A percentile compares a stretch with the other conserved stretches of the same genome.
phyloP scores from a whole-genome alignment of 2,888 invertebrate genomes.

The Mimumesa dahlbomi region DNA sequence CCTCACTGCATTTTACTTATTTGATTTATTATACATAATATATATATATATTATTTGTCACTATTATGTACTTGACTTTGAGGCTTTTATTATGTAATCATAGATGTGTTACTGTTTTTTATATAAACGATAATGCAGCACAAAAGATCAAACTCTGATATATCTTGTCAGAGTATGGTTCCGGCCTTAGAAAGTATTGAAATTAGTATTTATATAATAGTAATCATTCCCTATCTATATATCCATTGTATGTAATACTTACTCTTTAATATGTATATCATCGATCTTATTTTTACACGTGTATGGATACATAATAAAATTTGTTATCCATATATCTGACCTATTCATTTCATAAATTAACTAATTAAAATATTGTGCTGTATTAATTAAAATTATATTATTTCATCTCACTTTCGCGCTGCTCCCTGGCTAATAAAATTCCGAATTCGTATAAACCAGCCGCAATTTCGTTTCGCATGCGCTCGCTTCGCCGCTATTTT shows the following conservation, averaged over 20 bases:
- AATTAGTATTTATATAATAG: slow-evolving; percentile 56
- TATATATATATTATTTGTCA: slow-evolving; percentile 34
- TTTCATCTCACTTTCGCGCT: too few relatives aligned
- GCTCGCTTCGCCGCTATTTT: slow-evolving; percentile 53
- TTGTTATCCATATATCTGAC: slow-evolving; percentile 50
- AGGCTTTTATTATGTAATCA: slow-evolving; percentile 34
- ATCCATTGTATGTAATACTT: slow-evolving; percentile 57
- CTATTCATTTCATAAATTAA: background rate
- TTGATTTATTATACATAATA: slow-evolving; percentile 28
- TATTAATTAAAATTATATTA: background rate
- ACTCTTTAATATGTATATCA: slow-evolving; percentile 58
- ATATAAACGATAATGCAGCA: slow-evolving; percentile 27
- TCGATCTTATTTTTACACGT: slow-evolving; percentile 65
- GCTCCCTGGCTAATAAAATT: slow-evolving; percentile 1
- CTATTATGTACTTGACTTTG: slow-evolving; percentile 30
- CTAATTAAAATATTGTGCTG: too few relatives aligned
- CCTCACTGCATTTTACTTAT: slow-evolving; percentile 24
- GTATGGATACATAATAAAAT: slow-evolving; percentile 63
- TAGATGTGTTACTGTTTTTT: slow-evolving; percentile 22
- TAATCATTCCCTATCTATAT: slow-evolving; percentile 50
- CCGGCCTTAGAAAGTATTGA: slow-evolving; percentile 58
- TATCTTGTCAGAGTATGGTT: slow-evolving; percentile 39
- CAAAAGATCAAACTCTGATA: slow-evolving; percentile 32
- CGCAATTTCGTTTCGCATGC: slow-evolving; percentile 38
- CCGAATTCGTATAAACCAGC: background rate